phyloP scores from a whole-genome alignment of 2,888 invertebrate genomes.

The Mythimna pallens region DNA sequence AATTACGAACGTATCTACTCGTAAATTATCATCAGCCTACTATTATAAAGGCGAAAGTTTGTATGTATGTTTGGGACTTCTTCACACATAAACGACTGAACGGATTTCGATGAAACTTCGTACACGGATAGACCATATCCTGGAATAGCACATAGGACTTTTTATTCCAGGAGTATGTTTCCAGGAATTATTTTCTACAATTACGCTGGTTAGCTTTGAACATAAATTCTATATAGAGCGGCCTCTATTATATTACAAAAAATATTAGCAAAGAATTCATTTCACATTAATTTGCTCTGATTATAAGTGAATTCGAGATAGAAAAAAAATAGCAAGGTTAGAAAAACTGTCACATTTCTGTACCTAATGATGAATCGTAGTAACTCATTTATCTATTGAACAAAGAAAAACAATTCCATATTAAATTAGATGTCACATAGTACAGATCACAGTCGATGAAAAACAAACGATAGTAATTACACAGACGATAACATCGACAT shows the following conservation, averaged over 20 bases:
- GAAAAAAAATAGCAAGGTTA: neutral
- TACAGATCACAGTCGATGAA: neutral
- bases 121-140: too few species aligned
- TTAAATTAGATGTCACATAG: neutral
- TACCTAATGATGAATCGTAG: too few species aligned
- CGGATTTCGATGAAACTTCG: too few species aligned
- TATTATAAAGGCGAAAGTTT: too few species aligned
- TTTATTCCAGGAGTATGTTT: neutral
- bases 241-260: neutral
- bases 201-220: neutral
- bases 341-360: neutral
- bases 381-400: neutral
- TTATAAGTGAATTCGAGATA: neutral
- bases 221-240: neutral
- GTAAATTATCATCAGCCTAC: neutral
- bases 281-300: neutral
- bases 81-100: too few species aligned
- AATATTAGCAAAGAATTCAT: neutral
- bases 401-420: neutral
- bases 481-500: conserved; percentile 30
- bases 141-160: too few species aligned
- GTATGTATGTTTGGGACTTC: too few species aligned
- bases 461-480: conserved; percentile 5
- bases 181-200: too few species aligned
- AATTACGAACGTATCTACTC: neutral